Evolutionary conservation across 2,888 invertebrate genomes (phyloP).

Genomic region (Yponomeuta plumbellus): DNA sequence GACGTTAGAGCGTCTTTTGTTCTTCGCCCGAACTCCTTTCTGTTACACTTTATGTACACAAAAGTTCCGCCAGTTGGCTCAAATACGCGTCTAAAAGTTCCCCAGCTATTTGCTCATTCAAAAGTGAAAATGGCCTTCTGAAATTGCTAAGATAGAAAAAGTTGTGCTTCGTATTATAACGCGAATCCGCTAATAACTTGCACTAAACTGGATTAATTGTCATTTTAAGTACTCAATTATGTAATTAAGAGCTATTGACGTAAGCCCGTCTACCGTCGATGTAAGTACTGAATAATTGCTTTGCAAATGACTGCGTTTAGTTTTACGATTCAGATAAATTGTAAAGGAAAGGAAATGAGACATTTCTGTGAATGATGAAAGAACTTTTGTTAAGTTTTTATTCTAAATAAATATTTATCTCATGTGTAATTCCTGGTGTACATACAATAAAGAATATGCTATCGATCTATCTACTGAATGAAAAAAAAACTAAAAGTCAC

Average conservation of each 20-base stretch:
- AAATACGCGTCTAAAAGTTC: constrained; percentile 4
- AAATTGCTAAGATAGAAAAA: not conserved
- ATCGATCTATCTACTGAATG: no score
- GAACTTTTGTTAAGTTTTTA: no score
- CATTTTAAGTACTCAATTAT: not conserved
- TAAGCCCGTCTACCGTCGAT: no score
- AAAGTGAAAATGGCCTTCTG: not conserved
- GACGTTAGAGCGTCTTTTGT: constrained; percentile 46
- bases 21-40: constrained; percentile 36
- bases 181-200: not conserved
- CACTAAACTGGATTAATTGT: not conserved
- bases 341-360: no score
- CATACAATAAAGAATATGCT: no score
- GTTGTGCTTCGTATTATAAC: not conserved
- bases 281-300: no score
- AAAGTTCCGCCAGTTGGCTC: constrained; percentile 27
- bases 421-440: no score
- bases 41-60: constrained; percentile 39
- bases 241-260: not conserved
- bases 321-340: no score
- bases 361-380: no score
- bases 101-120: not conserved
- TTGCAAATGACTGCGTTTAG: no score
- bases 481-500: no score
- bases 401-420: no score